Evolutionary conservation across 2,797 vertebrate genomes (phyloP).

Genomic region (Muscicapa comitata): DNA sequence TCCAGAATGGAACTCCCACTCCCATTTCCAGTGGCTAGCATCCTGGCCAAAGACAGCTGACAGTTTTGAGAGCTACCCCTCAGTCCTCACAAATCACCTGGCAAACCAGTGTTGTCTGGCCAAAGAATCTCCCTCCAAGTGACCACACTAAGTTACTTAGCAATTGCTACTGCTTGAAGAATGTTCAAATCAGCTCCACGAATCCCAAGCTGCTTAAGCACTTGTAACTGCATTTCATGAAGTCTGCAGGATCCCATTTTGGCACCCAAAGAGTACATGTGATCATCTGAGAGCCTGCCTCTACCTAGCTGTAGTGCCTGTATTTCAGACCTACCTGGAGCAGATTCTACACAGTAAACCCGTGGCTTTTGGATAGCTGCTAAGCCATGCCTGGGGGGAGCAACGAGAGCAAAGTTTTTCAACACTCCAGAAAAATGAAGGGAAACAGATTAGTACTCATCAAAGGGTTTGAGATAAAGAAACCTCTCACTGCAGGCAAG

Average conservation of each 20-base stretch:
- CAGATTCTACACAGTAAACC: slow-evolving; percentile 56
- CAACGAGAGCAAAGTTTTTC: slow-evolving; percentile 43
- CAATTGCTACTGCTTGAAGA: background rate
- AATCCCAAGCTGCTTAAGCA: background rate
- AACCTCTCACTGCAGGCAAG: slow-evolving; percentile 20
- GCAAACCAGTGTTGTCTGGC: background rate
- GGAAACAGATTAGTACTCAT: slow-evolving; percentile 31
- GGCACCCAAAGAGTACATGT: background rate
- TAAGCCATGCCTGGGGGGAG: slow-evolving; percentile 30
- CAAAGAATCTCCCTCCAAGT: background rate
- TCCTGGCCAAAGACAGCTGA: background rate
- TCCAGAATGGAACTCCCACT: background rate
- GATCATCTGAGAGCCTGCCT: background rate
- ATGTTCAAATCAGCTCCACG: background rate
- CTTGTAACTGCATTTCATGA: background rate
- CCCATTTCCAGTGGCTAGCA: background rate
- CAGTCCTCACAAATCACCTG: background rate
- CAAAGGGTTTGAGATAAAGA: background rate
- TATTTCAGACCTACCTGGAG: slow-evolving; percentile 49
- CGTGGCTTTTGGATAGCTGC: slow-evolving; percentile 45
- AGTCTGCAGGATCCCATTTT: background rate
- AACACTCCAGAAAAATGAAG: slow-evolving; percentile 23
- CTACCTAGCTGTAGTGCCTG: slow-evolving; percentile 16
- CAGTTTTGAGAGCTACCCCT: background rate
- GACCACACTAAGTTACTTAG: background rate